Percentiles rank a stretch among this genome's conserved stretches.
phyloP scores from a whole-genome alignment of 2,113 vertebrate genomes.

The Neofelis nebulosa region DNA sequence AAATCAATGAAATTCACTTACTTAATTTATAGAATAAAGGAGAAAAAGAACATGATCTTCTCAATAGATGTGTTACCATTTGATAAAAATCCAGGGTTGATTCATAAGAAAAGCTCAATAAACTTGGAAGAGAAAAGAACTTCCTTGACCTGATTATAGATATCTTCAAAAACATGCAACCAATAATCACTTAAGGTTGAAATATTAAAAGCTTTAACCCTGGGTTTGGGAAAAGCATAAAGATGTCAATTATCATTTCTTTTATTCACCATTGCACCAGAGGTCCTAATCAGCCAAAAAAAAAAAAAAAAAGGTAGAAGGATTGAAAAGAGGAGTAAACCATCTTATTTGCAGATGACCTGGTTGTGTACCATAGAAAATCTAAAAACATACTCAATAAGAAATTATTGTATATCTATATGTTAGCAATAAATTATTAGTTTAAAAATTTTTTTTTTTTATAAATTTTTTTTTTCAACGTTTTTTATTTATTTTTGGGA shows the following conservation, averaged over 20 bases:
- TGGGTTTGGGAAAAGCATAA: neutral
- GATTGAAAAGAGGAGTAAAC: neutral
- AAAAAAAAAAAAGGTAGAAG: too few species aligned
- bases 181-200: neutral
- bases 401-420: neutral
- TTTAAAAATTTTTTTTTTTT: too few species aligned
- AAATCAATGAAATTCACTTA: neutral
- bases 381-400: neutral
- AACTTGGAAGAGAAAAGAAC: neutral
- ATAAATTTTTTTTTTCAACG: too few species aligned
- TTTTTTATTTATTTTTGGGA: too few species aligned
- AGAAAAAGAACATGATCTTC: neutral
- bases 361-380: neutral
- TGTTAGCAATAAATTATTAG: neutral
- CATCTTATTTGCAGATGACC: neutral
- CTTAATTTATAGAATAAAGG: neutral
- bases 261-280: neutral
- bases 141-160: neutral
- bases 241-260: neutral
- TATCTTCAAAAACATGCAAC: neutral
- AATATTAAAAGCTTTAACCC: neutral
- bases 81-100: neutral
- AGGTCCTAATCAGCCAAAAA: too few species aligned
- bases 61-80: neutral
- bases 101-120: neutral